These are phyloP conservation scores for Pediacus dermestoides DNA, from an alignment of 2,888 invertebrate species.

Conservation along the genomic window DNA sequence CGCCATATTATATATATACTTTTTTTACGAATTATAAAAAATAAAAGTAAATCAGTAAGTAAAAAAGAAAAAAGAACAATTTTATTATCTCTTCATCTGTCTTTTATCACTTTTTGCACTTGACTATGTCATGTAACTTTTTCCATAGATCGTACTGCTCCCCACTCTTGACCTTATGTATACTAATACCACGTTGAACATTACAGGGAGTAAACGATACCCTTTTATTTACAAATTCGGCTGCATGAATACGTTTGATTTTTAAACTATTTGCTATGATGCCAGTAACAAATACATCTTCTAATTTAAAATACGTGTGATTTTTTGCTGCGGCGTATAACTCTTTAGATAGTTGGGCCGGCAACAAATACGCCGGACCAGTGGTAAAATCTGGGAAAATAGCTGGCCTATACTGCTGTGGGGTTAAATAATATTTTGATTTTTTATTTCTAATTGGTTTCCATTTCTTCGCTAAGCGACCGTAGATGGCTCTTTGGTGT, in stretches of 20 bases:
- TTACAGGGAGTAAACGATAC: conserved; percentile 77
- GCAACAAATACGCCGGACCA: conserved; percentile 86
- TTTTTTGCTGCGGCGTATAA: conserved; percentile 68
- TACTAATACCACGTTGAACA: conserved; percentile 75
- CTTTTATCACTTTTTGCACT: conserved; percentile 60
- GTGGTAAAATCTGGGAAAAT: conserved; percentile 90
- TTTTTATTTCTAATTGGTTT: conserved; percentile 79
- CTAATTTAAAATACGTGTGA: conserved; percentile 75
- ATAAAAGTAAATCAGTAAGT: no score
- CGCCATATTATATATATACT: no score
- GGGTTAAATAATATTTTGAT: conserved; percentile 85
- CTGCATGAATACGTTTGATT: conserved; percentile 66
- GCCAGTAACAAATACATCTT: conserved; percentile 90
- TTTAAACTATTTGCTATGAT: conserved; percentile 74
- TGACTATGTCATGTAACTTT: conserved; percentile 77
- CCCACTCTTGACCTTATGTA: conserved; percentile 84
- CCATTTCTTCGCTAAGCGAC: conserved; percentile 78
- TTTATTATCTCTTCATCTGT: conserved; percentile 11
- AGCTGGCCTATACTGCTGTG: conserved; percentile 67
- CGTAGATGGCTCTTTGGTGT: conserved; percentile 73
- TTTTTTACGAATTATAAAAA: no score
- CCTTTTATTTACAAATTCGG: conserved; percentile 76
- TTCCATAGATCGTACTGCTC: conserved; percentile 90
- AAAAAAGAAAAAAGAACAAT: conserved; percentile 29
- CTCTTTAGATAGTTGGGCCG: conserved; percentile 67